Evolutionary conservation across 1,140 invertebrate genomes (phyloP).

Genomic region (Caenorhabditis briggsae): DNA sequence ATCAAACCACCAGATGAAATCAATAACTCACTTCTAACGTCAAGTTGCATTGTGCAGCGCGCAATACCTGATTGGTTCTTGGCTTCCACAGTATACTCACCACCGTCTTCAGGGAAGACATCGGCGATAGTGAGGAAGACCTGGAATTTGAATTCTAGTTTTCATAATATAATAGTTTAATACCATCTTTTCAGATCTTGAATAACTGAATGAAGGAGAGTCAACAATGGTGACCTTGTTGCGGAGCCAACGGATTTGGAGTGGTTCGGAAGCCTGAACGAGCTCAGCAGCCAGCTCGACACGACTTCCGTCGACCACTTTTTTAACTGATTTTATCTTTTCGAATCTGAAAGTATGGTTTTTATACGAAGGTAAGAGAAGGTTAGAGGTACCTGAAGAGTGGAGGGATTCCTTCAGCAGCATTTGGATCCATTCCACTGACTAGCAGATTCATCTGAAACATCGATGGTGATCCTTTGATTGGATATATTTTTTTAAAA

Average conservation of each 20-base stretch:
- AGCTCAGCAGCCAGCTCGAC: conserved; percentile 70
- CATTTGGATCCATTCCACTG: conserved; percentile 57
- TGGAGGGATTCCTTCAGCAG: conserved; percentile 64
- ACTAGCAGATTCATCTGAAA: conserved; percentile 73
- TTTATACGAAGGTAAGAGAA: neutral
- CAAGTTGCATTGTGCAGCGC: conserved; percentile 65
- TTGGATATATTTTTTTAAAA: neutral
- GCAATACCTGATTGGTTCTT: conserved; percentile 82
- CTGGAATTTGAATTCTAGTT: conserved; percentile 40
- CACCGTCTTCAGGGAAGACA: conserved; percentile 90
- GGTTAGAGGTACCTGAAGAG: conserved; percentile 47
- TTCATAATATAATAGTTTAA: neutral
- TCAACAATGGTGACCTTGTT: conserved; percentile 70
- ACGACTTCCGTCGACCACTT: conserved; percentile 60
- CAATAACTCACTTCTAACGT: conserved; percentile 67
- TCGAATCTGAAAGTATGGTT: conserved; percentile 44
- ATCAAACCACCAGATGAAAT: neutral
- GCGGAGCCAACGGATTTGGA: conserved; percentile 70
- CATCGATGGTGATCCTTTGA: neutral
- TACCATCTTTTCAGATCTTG: conserved; percentile 64
- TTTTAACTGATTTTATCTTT: conserved; percentile 57
- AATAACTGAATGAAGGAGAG: conserved; percentile 67
- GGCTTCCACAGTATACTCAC: conserved; percentile 90
- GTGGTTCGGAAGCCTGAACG: conserved; percentile 72
- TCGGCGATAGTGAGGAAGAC: conserved; percentile 87